Evolutionary conservation across 2,797 vertebrate genomes (phyloP).

Genomic region (Bradypus variegatus): DNA sequence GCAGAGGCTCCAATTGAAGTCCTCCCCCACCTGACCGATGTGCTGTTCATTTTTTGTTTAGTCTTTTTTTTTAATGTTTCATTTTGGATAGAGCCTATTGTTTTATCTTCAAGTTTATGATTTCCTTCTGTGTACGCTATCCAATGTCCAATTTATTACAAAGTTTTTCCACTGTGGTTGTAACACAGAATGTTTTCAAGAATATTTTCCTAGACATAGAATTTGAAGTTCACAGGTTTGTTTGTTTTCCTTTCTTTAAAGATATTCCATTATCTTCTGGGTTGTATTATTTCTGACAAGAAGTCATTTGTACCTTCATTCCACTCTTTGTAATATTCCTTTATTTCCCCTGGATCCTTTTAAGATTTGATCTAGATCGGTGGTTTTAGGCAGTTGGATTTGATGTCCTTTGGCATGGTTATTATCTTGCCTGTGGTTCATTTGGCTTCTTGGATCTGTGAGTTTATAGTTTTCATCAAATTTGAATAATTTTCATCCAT

Average conservation of each 20-base stretch:
- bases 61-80: neutral
- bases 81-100: neutral
- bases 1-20: neutral
- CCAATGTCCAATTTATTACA: neutral
- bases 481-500: neutral
- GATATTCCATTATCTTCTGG: neutral
- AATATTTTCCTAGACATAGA: neutral
- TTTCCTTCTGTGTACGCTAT: neutral
- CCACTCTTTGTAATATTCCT: neutral
- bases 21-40: neutral
- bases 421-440: neutral
- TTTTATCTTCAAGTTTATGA: neutral
- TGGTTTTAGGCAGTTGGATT: neutral
- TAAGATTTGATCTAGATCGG: neutral
- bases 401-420: neutral
- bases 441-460: neutral
- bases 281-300: neutral
- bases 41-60: neutral
- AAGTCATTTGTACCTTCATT: neutral
- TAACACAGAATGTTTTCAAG: neutral
- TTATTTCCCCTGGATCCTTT: neutral
- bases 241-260: neutral
- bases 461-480: neutral
- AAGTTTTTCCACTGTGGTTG: neutral
- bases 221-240: neutral